Conservation (phyloP, 2,797 vertebrate genomes). For the Lophius americanus region DNA sequence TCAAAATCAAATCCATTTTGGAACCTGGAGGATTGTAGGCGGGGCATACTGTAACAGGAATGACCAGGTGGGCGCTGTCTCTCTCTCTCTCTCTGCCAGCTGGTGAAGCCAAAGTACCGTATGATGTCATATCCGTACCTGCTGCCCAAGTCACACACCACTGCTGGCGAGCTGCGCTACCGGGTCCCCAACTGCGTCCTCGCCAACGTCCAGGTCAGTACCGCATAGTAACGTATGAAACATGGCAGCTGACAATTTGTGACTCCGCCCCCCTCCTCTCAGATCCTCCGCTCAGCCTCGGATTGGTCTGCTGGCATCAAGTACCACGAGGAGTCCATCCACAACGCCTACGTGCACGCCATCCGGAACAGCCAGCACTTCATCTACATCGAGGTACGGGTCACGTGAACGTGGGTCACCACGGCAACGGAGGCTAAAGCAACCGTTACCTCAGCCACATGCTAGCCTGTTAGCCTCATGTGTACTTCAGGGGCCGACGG, state of each 20-base stretch:
- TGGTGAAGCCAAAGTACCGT: conserved; percentile 93
- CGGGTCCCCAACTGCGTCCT: conserved; percentile 84
- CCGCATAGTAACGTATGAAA: too few relatives aligned
- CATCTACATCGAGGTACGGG: conserved; percentile 90
- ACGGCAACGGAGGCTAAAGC: too few relatives aligned
- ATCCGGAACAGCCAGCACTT: conserved; percentile 93
- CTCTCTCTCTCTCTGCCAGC: conserved; percentile 22
- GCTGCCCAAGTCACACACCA: conserved; percentile 92
- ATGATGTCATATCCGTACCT: conserved; percentile 91
- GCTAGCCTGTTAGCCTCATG: too few relatives aligned
- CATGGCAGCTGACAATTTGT: neutral
- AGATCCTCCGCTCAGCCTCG: conserved; percentile 92
- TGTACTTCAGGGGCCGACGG: too few relatives aligned
- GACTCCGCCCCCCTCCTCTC: neutral
- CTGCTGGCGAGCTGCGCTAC: conserved; percentile 87
- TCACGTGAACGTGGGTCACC: neutral
- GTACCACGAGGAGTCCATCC: conserved; percentile 96
- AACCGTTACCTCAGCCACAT: too few relatives aligned
- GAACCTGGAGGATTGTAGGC: too few relatives aligned
- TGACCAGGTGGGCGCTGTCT: too few relatives aligned
- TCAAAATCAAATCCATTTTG: too few relatives aligned
- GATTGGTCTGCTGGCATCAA: conserved; percentile 99
- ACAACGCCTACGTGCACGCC: conserved; percentile 85
- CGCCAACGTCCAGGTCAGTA: conserved; percentile 87
- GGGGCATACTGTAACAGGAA: too few relatives aligned